phyloP scores from a whole-genome alignment of 1,140 invertebrate genomes.

The Plutomurus gul region DNA sequence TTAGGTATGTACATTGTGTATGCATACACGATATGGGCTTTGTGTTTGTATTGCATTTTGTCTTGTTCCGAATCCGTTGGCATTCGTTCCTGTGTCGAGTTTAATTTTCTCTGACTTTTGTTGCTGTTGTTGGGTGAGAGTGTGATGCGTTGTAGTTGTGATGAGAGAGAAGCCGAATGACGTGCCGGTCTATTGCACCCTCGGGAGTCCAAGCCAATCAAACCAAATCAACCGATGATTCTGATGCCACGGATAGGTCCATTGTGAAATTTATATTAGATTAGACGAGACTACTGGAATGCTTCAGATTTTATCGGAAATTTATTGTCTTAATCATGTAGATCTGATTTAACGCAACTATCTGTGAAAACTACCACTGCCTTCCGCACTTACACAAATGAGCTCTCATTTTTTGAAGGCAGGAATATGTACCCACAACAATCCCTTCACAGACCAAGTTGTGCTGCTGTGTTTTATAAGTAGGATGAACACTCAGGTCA shows the following conservation, averaged over 20 bases:
- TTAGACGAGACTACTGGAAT: slow-evolving; percentile 4
- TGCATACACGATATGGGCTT: no score
- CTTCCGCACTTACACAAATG: neutral
- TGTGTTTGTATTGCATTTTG: no score
- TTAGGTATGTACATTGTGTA: no score
- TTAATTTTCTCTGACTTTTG: slow-evolving; percentile 27
- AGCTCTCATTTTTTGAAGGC: no score
- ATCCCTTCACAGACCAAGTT: no score
- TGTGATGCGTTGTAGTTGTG: neutral
- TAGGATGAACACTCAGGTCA: no score
- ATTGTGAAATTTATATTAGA: slow-evolving; percentile 23
- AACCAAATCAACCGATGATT: slow-evolving; percentile 7
- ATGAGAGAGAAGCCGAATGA: neutral
- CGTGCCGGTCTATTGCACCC: neutral
- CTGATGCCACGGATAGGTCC: neutral
- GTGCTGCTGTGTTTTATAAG: no score
- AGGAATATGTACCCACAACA: no score
- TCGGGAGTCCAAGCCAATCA: slow-evolving; percentile 1
- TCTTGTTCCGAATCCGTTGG: neutral
- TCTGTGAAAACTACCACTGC: neutral
- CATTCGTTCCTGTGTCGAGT: slow-evolving; percentile 14
- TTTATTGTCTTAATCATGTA: neutral
- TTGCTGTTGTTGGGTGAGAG: slow-evolving; percentile 9
- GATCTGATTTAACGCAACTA: neutral
- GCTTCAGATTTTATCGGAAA: neutral